phyloP scores from a whole-genome alignment of 1,140 invertebrate species.

The Drosophila malerkotliana region DNA sequence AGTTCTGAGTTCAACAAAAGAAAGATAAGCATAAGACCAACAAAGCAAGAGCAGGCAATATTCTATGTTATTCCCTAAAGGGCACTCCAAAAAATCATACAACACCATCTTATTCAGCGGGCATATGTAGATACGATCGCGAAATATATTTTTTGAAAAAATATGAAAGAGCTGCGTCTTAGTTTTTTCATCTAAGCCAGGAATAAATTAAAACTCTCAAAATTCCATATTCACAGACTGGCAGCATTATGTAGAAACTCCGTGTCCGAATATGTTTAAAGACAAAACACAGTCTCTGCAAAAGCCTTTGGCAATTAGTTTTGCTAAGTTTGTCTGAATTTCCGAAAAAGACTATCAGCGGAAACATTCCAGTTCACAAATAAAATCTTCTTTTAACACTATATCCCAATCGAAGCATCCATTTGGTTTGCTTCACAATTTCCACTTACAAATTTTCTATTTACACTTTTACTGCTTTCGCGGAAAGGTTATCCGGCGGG shows the following conservation, averaged over 20 bases:
- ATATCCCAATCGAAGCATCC: conserved; percentile 7
- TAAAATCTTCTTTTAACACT: neutral
- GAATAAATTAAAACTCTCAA: too few species aligned
- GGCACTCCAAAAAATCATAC: neutral
- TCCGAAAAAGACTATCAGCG: neutral
- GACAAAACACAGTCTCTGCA: neutral
- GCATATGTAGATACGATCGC: neutral
- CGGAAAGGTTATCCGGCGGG: conserved; percentile 34
- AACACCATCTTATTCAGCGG: too few species aligned
- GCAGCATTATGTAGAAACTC: too few species aligned
- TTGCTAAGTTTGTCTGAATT: neutral
- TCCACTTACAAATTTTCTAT: conserved; percentile 36
- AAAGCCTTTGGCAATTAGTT: neutral
- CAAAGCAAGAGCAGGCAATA: neutral
- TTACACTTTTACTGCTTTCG: conserved; percentile 30
- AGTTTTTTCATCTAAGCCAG: too few species aligned
- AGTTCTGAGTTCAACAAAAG: conserved; percentile 1
- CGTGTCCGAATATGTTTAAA: too few species aligned
- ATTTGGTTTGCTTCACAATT: conserved; percentile 5
- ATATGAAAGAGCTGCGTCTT: too few species aligned
- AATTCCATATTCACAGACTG: too few species aligned
- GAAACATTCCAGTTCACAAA: neutral
- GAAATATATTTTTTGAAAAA: neutral
- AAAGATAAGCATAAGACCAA: conserved; percentile 30
- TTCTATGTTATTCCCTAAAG: neutral